A percentile compares a stretch with the other conserved stretches of the same genome.
These are phyloP conservation scores for Chrysemys picta DNA, from an alignment of 2,113 vertebrate species.

Conservation along the genomic window DNA sequence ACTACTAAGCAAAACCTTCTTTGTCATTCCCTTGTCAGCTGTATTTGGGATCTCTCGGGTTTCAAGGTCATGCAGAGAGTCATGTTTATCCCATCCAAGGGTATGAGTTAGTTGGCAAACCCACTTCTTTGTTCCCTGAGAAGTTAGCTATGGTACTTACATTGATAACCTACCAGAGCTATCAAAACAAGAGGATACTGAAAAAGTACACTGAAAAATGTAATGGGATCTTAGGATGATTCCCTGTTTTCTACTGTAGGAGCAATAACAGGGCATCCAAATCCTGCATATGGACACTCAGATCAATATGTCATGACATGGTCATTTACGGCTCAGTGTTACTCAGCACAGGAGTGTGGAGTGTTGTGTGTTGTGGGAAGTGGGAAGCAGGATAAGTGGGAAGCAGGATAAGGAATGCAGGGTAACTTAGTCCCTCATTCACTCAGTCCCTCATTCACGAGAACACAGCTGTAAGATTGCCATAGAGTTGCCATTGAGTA, in stretches of 20 bases:
- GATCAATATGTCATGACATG: background rate
- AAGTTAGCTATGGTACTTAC: constrained; percentile 30
- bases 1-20: constrained; percentile 55
- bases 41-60: constrained; percentile 69
- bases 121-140: background rate
- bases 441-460: background rate
- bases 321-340: background rate
- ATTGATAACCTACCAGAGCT: background rate
- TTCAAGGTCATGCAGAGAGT: constrained; percentile 72
- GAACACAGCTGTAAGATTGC: no score
- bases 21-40: constrained; percentile 63
- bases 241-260: background rate
- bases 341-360: background rate
- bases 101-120: constrained; percentile 40
- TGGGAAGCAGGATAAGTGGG: background rate
- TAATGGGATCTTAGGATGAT: background rate
- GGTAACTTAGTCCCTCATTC: background rate
- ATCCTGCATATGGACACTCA: background rate
- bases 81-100: constrained; percentile 33
- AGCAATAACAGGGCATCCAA: background rate
- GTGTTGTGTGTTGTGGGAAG: background rate
- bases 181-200: background rate
- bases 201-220: background rate
- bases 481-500: no score
- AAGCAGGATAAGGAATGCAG: background rate